phyloP scores from a whole-genome alignment of 2,888 invertebrate species.

The Mimas tiliae region DNA sequence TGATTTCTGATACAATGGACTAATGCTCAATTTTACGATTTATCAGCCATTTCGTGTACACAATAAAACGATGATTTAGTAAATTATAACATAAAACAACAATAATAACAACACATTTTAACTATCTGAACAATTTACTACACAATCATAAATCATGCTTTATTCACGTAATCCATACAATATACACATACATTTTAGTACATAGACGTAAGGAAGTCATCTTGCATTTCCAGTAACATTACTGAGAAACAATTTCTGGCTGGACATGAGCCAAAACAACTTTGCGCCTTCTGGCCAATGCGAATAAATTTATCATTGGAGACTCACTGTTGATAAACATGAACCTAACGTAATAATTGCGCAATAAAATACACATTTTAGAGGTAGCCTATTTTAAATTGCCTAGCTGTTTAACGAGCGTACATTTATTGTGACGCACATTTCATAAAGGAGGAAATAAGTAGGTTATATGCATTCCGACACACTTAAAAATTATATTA shows the following conservation, averaged over 20 bases:
- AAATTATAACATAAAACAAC: neutral
- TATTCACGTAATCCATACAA: constrained; percentile 28
- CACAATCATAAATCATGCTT: constrained; percentile 6
- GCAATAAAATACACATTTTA: constrained; percentile 17
- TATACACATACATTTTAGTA: constrained; percentile 37
- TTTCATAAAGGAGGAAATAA: neutral
- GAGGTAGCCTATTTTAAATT: neutral
- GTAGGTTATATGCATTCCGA: neutral
- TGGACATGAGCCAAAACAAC: constrained; percentile 64
- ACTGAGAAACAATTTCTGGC: constrained; percentile 62
- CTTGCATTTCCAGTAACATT: constrained; percentile 59
- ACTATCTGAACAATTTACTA: constrained; percentile 13
- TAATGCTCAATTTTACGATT: no score
- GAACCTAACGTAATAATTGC: constrained; percentile 30
- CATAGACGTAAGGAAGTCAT: constrained; percentile 54
- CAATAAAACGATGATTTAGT: no score
- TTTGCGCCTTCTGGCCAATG: constrained; percentile 55
- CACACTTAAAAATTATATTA: neutral
- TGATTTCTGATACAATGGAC: no score
- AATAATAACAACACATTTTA: neutral
- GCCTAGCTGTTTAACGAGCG: neutral
- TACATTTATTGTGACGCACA: neutral
- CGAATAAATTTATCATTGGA: constrained; percentile 58
- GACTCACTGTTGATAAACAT: constrained; percentile 55
- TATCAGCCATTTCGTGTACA: no score